phyloP scores from a whole-genome alignment of 2,797 vertebrate species.

The Spinibarbus caldwelli region DNA sequence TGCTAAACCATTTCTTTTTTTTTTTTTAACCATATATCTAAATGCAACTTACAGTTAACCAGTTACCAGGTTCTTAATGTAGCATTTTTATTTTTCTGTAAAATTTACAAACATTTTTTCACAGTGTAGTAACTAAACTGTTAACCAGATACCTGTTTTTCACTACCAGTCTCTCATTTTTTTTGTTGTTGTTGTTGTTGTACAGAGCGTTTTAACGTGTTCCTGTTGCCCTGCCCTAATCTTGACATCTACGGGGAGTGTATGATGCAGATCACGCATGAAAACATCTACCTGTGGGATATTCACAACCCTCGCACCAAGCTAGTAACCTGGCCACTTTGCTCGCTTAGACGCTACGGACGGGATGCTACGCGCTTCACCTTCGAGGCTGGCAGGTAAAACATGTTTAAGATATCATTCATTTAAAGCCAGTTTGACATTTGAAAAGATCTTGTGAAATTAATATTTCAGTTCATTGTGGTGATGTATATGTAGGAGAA shows the following conservation, averaged over 20 bases:
- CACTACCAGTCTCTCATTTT: neutral
- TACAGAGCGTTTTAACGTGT: slow-evolving; percentile 86
- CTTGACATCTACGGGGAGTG: slow-evolving; percentile 88
- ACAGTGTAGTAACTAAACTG: neutral
- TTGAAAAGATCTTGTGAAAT: neutral
- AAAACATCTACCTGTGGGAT: slow-evolving; percentile 93
- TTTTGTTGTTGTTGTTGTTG: too few species aligned
- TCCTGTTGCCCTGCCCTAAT: slow-evolving; percentile 86
- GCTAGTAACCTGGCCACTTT: slow-evolving; percentile 88
- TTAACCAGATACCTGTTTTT: neutral
- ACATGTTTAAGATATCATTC: neutral
- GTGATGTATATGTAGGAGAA: slow-evolving; percentile 19
- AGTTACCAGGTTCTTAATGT: neutral
- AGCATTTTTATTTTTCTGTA: neutral
- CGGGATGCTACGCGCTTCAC: slow-evolving; percentile 86
- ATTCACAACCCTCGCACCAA: slow-evolving; percentile 85
- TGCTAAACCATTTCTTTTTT: neutral
- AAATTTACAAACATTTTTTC: neutral
- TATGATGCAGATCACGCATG: slow-evolving; percentile 89
- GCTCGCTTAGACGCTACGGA: slow-evolving; percentile 85
- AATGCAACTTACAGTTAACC: too few species aligned
- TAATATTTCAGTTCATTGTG: neutral
- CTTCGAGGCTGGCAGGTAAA: slow-evolving; percentile 85
- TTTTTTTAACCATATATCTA: neutral
- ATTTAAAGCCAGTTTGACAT: neutral